Percentiles rank a stretch among this genome's conserved stretches.
These are phyloP conservation scores for Microcebus murinus DNA, from an alignment of 2,113 vertebrate species.

Conservation along the genomic window DNA sequence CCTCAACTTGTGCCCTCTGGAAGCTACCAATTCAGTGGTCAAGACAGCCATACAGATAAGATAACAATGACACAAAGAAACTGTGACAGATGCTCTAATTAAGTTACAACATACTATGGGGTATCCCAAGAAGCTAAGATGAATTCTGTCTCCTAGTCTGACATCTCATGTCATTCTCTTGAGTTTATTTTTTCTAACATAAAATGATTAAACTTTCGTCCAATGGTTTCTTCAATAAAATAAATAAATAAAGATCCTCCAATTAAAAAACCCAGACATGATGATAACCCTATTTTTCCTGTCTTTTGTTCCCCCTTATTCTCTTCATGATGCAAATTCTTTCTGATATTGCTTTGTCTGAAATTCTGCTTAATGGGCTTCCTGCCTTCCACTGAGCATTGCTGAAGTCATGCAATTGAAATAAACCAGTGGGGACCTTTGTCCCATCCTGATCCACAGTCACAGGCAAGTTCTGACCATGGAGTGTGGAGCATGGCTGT, in stretches of 20 bases:
- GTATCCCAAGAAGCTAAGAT: background rate
- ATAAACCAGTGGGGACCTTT: background rate
- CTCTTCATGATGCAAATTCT: background rate
- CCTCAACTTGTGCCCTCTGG: background rate
- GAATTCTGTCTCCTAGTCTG: background rate
- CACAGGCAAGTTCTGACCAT: background rate
- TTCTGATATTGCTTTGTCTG: background rate
- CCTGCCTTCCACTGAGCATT: background rate
- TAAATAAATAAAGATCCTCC: background rate
- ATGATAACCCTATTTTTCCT: background rate
- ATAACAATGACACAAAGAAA: background rate
- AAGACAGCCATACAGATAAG: background rate
- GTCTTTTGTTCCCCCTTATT: background rate
- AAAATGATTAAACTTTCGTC: background rate
- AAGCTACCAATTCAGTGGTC: background rate
- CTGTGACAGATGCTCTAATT: background rate
- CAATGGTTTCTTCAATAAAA: background rate
- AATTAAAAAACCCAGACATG: background rate
- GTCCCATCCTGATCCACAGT: background rate
- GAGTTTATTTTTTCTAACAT: background rate
- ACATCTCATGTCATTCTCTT: background rate
- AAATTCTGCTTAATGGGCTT: background rate
- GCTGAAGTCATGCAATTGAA: background rate
- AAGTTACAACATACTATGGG: accelerated
- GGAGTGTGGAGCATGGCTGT: accelerated